Base-by-base conservation (phyloP, 1,140 invertebrate species). In the Eulimnadia texana region DNA sequence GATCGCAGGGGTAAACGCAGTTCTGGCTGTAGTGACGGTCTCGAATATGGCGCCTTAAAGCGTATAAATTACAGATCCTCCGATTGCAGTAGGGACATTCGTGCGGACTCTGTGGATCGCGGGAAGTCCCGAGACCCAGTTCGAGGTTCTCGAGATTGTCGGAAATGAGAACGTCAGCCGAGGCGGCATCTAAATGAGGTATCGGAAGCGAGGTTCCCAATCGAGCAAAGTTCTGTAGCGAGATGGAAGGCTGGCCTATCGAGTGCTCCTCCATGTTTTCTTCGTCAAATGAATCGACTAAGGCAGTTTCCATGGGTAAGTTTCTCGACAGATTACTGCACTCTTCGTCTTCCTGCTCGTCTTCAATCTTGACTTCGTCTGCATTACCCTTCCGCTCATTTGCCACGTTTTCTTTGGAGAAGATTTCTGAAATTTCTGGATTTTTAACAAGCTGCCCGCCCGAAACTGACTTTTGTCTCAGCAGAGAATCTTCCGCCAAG, bases 401-500 rank as follows among this genome's bases (percentile, higher is more conserved):
- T 42, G 33, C 6, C 6, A 42, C 33, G 33, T 42, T 16, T 6
- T 42, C 33, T 6, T 16, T 6, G 33, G 6, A 42, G 33, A 6
- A 16, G 33, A 16, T 42, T 42, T 6, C 33, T 16, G 33, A 6
- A 42, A 42, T 16, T 9, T 42, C 33, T 16, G 6, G 33, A 42
- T 16, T 42, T 42, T 42, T 42, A 33, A n/a, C 1, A 33, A 42
- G 55, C 29, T 29, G 27, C 33, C n/a, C 24, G 19, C 20, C 22
- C 29, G 25, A 51, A 54, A 0, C 28, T 16, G 3, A 23, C 49
- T 60, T 63, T 50, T 13, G 88, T 90, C 33, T 42, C 33, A 42
- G 33, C 1, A 25, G 27, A 10, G 56, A 13, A 13, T 28, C 56
- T 13, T 58, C 24, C 19, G 24, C 52, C 25, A 63, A 47, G n/a